Evolutionary conservation across 2,888 invertebrate genomes (phyloP).

Genomic region (Ennomos erosarius): DNA sequence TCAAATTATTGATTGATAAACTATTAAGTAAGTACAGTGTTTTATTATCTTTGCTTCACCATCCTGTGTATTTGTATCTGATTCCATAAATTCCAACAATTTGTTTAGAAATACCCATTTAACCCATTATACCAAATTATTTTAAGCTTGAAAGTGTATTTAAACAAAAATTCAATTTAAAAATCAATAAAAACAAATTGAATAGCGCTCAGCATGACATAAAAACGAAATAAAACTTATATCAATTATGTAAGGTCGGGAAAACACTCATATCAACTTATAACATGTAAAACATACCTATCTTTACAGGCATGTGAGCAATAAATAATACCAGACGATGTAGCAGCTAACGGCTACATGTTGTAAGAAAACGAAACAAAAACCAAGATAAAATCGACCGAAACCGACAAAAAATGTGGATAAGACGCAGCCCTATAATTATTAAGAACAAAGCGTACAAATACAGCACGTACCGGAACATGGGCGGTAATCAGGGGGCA

Average conservation of each 20-base stretch:
- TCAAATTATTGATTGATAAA: too few species aligned
- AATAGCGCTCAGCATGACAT: too few species aligned
- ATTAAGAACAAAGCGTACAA: conserved; percentile 32
- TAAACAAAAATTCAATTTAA: too few species aligned
- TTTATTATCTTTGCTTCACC: too few species aligned
- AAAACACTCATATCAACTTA: conserved; percentile 4
- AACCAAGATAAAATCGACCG: conserved; percentile 27
- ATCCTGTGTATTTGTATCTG: too few species aligned
- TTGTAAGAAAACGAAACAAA: conserved; percentile 4
- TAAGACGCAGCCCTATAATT: conserved; percentile 32
- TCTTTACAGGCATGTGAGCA: background rate
- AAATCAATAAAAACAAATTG: too few species aligned
- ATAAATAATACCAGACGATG: conserved; percentile 19
- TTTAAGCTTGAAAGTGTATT: too few species aligned
- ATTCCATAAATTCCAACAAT: too few species aligned
- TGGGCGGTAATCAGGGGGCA: conserved; percentile 7
- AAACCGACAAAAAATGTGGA: conserved; percentile 27
- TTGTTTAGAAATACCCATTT: too few species aligned
- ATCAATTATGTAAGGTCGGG: background rate
- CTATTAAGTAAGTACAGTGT: too few species aligned
- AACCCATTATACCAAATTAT: too few species aligned
- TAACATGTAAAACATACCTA: conserved; percentile 1
- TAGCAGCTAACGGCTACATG: conserved; percentile 9
- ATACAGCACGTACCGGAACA: conserved; percentile 26
- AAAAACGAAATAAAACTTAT: too few species aligned